These are phyloP conservation scores for Falco columbarius DNA, from an alignment of 2,797 vertebrate species.

Conservation along the genomic window DNA sequence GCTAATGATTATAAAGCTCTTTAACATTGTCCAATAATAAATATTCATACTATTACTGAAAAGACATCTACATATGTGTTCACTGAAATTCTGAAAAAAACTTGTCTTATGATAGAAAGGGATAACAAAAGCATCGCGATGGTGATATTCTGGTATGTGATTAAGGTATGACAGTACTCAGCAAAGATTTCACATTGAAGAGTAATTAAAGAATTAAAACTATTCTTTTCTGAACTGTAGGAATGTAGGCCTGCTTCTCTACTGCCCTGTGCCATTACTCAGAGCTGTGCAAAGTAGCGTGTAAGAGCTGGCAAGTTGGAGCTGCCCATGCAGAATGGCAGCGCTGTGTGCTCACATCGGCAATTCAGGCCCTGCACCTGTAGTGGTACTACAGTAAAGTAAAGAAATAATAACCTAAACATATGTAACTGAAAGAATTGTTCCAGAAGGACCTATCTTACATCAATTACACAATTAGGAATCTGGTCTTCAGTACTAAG, in stretches of 20 bases:
- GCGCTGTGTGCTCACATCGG: not conserved
- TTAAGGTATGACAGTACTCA: not conserved
- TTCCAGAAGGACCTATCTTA: slow-evolving; percentile 59
- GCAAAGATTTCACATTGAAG: not conserved
- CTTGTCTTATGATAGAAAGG: not conserved
- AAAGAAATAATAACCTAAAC: not conserved
- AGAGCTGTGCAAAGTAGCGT: not conserved
- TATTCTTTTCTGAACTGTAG: not conserved
- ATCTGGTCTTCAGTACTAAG: slow-evolving; percentile 2
- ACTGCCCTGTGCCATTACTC: not conserved
- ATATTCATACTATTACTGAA: not conserved
- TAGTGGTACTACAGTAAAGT: not conserved
- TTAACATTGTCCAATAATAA: not conserved
- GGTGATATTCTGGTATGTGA: not conserved
- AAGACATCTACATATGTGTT: not conserved
- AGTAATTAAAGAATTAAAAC: not conserved
- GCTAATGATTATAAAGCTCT: not conserved
- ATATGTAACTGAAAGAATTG: not conserved
- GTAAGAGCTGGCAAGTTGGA: not conserved
- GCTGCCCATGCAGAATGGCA: not conserved
- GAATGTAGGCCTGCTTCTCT: not conserved
- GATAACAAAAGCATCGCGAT: not conserved
- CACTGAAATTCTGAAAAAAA: not conserved
- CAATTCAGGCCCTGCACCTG: not conserved
- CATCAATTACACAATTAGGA: slow-evolving; percentile 58